These are phyloP conservation scores for Naja naja DNA, from an alignment of 2,113 vertebrate species.

Conservation along the genomic window DNA sequence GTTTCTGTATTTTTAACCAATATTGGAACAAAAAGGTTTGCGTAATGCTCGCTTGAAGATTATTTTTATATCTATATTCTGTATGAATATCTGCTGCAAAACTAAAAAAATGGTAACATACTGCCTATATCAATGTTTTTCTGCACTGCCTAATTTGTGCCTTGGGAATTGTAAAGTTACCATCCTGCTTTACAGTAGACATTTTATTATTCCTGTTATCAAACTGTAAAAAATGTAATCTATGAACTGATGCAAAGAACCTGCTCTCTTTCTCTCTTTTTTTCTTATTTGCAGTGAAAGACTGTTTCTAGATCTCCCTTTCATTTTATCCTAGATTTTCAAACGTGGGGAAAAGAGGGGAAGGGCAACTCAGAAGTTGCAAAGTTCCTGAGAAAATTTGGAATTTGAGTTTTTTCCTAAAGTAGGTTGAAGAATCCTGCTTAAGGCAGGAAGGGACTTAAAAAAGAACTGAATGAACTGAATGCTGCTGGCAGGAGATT, in stretches of 20 bases:
- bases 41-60: constrained; percentile 34
- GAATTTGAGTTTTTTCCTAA: background rate
- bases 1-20: background rate
- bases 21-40: background rate
- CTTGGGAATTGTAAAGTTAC: constrained; percentile 52
- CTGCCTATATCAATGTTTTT: constrained; percentile 58
- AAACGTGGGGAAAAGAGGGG: background rate
- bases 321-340: background rate
- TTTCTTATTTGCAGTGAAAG: background rate
- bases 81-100: constrained; percentile 28
- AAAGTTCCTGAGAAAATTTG: background rate
- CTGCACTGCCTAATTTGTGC: constrained; percentile 52
- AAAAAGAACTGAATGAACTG: background rate
- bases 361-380: background rate
- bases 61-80: constrained; percentile 45
- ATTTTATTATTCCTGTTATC: constrained; percentile 12
- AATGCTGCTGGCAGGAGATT: background rate
- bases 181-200: constrained; percentile 15
- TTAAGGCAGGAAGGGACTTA: background rate
- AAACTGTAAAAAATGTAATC: constrained; percentile 38
- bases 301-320: background rate
- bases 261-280: background rate
- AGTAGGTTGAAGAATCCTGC: background rate
- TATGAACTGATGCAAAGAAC: background rate
- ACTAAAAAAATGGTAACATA: constrained; percentile 45